Conservation (phyloP, 53 echinoderm and acorn worm species). For the Astropecten irregularis region DNA sequence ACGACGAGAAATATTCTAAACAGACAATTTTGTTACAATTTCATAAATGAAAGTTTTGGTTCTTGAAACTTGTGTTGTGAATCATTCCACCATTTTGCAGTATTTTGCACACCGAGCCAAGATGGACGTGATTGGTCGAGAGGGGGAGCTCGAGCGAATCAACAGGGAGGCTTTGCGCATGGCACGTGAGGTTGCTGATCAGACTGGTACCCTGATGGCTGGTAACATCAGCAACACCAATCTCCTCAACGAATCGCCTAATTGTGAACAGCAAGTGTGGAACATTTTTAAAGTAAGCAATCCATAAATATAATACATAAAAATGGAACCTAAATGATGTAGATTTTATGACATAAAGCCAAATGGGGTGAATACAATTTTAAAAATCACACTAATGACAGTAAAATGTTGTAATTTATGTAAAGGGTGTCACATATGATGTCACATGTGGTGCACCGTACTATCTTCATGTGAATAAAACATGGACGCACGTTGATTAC, state of each 20-base stretch:
- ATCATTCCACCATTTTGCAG: too few relatives aligned
- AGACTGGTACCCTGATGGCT: constrained; percentile 73
- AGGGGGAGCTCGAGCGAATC: constrained; percentile 42
- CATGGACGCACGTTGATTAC: too few relatives aligned
- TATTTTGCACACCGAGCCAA: constrained; percentile 63
- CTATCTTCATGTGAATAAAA: too few relatives aligned
- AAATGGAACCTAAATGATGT: background rate
- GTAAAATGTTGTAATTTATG: too few relatives aligned
- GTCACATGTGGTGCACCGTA: too few relatives aligned
- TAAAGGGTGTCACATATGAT: too few relatives aligned
- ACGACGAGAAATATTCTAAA: background rate
- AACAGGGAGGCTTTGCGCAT: constrained; percentile 59
- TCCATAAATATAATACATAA: too few relatives aligned
- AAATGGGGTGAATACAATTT: too few relatives aligned
- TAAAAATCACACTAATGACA: too few relatives aligned
- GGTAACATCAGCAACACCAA: constrained; percentile 65
- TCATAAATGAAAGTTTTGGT: too few relatives aligned
- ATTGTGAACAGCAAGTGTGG: background rate
- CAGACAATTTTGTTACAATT: background rate
- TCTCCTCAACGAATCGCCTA: background rate
- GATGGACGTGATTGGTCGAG: constrained; percentile 53
- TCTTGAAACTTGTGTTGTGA: too few relatives aligned
- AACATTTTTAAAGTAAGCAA: constrained; percentile 18
- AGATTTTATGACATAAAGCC: too few relatives aligned
- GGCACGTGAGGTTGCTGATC: constrained; percentile 73